Base-by-base conservation (phyloP, 2,888 invertebrate genomes). In the Falcaria lacertinaria region DNA sequence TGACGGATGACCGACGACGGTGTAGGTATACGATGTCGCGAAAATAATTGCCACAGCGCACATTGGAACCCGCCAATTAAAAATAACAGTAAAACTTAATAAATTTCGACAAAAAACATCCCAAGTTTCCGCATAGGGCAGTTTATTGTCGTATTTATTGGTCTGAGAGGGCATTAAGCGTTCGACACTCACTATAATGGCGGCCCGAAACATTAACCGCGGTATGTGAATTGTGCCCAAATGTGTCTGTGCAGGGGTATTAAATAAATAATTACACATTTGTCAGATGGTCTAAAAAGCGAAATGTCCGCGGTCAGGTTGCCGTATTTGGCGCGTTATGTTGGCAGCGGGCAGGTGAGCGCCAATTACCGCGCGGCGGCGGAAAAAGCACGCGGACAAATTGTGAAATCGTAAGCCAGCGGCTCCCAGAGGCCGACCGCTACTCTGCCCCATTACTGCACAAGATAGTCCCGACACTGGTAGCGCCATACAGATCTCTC, bases 211-310 rank as follows among this genome's bases (percentile, higher is more conserved):
- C 73, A 61, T 70, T 64, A 66, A 69, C 55, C 60, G 53, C 44
- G 80, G 84, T 69, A 89, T 81, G 80, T 63, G 84, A 85, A 83
- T 84, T 77, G 81, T 84, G 80, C 74, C 88, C 87, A 84, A 88
- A 87, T 66, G 57, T 62, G 82, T 71, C 69, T 50, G 60, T 63
- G 60, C 74, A 69, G 72, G 77, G 81, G 11, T 86, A 88, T 88
- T 86, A 87, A 87, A 88, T 88, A 88, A 86, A 88, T 89, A 88
- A 88, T 89, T 88, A 88, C 86, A 86, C 88, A 89, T 89, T 89
- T 89, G 88, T 89, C 88, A 87, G 84, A 81, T 85, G 78, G 66
- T 69, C 77, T 83, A 88, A 87, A 85, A 87, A 88, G 82, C 78
- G 69, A 74, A 76, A 74, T 77, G 80, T 71, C 74, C 69, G 69